Base-by-base conservation (phyloP, 92 coral and sea anemone genomes). In the Montipora capitata region DNA sequence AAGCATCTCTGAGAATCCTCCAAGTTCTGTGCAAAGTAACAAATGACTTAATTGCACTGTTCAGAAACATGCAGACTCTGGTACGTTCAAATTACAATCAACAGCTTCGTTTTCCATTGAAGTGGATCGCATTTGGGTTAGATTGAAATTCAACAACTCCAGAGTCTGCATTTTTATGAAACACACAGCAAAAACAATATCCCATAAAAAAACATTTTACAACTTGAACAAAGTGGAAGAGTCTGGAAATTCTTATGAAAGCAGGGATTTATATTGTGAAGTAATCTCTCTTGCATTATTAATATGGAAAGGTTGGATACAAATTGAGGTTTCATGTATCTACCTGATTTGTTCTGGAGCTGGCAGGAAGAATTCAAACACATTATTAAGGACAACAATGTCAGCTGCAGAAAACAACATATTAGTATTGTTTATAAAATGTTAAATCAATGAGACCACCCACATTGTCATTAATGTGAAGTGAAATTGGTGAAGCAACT, bases 311-410 rank as follows among this genome's bases (percentile, higher is more conserved):
- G 0, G 54, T 3, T 16, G 72, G 40, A 43, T 35, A 58, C 4
- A 43, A 57, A 44, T 40, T 48, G 57, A 3, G n/a, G 39, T 39
- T n/a, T 35, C 3, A 15, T n/a, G n/a, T 27, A 43, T 67, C 69
- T 91, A 96, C 98, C 95, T 96, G 44, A 88, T 88, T 78, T 96
- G 98, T 51, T 79, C 91, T 59, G 89, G 93, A 71, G 41, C 84
- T 38, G 95, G 87, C 65, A 91, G 80, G 79, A 96, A 96, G 85
- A 94, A 96, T 64, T 96, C 96, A 85, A 96, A 96, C 7, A 92
- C 93, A 72, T 96, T 96, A 83, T 96, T 94, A 3, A 96, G 84
- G 57, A 96, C 70, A 44, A 96, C 90, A 41, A 96, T 65, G 80
- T 96, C 96, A 64, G 98, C 98, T 96, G 75, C 4, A 20, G 84